A percentile compares a stretch with the other conserved stretches of the same genome.
Evolutionary conservation across 2,888 invertebrate genomes (phyloP).

Genomic region (Caenorhabditis sinica): DNA sequence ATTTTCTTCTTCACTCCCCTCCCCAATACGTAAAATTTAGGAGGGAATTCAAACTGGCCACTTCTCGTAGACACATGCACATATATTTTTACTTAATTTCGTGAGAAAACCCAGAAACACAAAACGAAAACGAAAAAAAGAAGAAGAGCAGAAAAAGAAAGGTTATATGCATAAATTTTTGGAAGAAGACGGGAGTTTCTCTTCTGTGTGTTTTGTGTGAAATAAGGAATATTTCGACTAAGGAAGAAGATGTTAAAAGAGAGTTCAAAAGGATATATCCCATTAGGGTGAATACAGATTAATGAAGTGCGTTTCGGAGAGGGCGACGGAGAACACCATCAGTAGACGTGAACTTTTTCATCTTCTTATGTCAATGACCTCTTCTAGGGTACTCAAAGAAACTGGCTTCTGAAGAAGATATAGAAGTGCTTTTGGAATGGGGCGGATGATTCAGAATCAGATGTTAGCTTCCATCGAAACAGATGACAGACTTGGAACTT

Average conservation of each 20-base stretch:
- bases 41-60: slow-evolving; percentile 17
- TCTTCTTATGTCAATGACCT: no score
- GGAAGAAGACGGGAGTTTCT: background rate
- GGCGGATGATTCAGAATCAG: background rate
- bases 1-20: background rate
- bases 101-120: background rate
- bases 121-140: slow-evolving; percentile 12
- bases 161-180: slow-evolving; percentile 52
- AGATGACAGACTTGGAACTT: background rate
- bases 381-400: no score
- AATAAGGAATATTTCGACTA: slow-evolving; percentile 12
- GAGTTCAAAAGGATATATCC: slow-evolving; percentile 35
- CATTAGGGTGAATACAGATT: slow-evolving; percentile 43
- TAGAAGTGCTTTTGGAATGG: background rate
- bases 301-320: slow-evolving; percentile 40
- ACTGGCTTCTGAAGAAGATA: background rate
- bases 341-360: slow-evolving; percentile 22
- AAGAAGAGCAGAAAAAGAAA: slow-evolving; percentile 10
- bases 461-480: background rate
- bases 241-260: slow-evolving; percentile 14
- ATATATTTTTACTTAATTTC: slow-evolving; percentile 41
- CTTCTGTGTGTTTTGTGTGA: slow-evolving; percentile 26
- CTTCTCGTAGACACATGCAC: background rate
- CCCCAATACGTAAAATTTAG: background rate
- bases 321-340: slow-evolving; percentile 16